Evolutionary conservation across 2,888 invertebrate genomes (phyloP), one percentile per base, ranked within the genome.

Genomic region (Dasypogon diadema): DNA sequence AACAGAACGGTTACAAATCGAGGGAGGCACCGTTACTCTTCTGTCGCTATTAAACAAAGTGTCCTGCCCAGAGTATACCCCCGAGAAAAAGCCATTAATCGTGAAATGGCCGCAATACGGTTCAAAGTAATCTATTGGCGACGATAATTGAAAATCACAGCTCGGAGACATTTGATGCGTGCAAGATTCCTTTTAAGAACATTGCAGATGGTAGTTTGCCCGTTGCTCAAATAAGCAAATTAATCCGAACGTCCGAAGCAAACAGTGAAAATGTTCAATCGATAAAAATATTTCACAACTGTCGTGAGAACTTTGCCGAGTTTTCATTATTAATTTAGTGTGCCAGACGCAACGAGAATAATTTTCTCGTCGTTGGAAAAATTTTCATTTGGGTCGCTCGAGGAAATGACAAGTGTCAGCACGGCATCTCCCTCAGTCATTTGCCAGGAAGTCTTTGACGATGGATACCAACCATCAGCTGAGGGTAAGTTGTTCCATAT

Each of bases 361-460:
- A 24, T 22, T 48, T 48, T 24, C 26, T 10, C 24, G 4, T 8
- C 12, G 10, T 4, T 5, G 24, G 12, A 26, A 56, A 26, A 24
- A 51, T 68, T 68, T 68, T 21, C 14, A 12, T 63, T 63, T 42
- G 63, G 63, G 5, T 22, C 42, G 37, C 24, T 42, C 37, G 51
- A 16, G 60, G 58, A 73, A 54, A 78, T 78, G 77, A 76, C 76
- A 75, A 73, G 74, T 75, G 75, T 75, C 48, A 74, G 74, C 16
- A 46, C 73, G n/a, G 60, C 58, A 24, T 82, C 83, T 30, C 81
- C 84, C 22, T 85, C 85, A 48, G 84, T 93, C 81, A 91, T 92
- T 82, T 94, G 94, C 86, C 91, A 93, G 86, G 94, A 94, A 88
- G 90, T 94, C 79, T 94, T 94, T 85, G 94, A 94, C 86, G 94